Percentiles rank a stretch among this genome's conserved stretches.
Conservation (phyloP, 2,888 invertebrate genomes). For the Metalampra italica region DNA sequence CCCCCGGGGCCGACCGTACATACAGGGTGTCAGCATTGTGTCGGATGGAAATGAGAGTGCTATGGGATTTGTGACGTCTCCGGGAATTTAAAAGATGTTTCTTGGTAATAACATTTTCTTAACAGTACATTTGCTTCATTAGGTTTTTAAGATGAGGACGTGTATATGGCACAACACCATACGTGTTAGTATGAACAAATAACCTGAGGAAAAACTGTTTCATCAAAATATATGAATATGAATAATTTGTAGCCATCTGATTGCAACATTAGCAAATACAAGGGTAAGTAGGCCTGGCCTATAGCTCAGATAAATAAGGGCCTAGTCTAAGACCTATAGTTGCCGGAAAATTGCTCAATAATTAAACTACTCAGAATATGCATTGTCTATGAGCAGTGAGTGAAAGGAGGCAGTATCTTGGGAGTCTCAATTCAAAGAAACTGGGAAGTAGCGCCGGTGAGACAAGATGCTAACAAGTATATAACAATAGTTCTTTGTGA, state of each 20-base stretch:
- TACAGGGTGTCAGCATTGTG: slow-evolving; percentile 34
- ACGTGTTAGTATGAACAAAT: too few relatives aligned
- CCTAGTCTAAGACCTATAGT: too few relatives aligned
- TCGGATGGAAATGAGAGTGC: slow-evolving; percentile 33
- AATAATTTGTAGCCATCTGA: too few relatives aligned
- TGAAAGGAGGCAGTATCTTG: background rate
- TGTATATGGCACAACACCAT: too few relatives aligned
- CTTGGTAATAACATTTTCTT: slow-evolving; percentile 10
- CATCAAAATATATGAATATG: too few relatives aligned
- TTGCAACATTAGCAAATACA: too few relatives aligned
- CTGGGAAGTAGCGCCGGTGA: slow-evolving; percentile 3
- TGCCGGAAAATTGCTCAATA: too few relatives aligned
- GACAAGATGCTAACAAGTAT: slow-evolving; percentile 8
- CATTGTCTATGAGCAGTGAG: background rate
- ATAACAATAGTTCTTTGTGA: slow-evolving; percentile 10
- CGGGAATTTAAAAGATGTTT: slow-evolving; percentile 37
- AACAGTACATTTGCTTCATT: slow-evolving; percentile 24
- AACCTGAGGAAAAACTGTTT: too few relatives aligned
- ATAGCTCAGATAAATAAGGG: too few relatives aligned
- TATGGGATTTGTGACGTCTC: slow-evolving; percentile 24
- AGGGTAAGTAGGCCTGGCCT: too few relatives aligned
- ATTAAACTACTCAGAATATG: background rate
- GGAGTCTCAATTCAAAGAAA: background rate
- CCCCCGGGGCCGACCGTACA: slow-evolving; percentile 33
- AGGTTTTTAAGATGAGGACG: slow-evolving; percentile 39